Percentiles rank a stretch among this genome's conserved stretches.
Evolutionary conservation across 1,140 invertebrate genomes (phyloP).

Genomic region (Procambarus clarkii): DNA sequence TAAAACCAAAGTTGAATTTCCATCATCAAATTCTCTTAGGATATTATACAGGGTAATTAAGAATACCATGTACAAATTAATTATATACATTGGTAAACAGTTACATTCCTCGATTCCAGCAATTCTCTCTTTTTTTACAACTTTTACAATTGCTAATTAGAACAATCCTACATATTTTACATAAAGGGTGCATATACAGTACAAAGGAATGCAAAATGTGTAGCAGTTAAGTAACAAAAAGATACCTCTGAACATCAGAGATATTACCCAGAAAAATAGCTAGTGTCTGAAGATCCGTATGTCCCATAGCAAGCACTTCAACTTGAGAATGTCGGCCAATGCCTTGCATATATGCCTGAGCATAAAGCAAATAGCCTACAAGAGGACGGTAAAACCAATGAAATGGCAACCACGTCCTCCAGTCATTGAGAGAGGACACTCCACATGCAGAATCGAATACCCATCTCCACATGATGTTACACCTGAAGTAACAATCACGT

Average conservation of each 20-base stretch:
- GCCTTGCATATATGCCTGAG: constrained; percentile 45
- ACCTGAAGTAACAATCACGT: constrained; percentile 1
- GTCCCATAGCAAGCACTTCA: constrained; percentile 49
- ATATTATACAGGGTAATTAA: no score
- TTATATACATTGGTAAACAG: no score
- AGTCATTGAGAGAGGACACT: constrained; percentile 40
- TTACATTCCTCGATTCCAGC: no score
- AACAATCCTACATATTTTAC: neutral
- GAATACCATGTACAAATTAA: no score
- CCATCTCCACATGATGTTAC: constrained; percentile 51
- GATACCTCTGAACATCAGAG: no score
- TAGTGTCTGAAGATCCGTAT: constrained; percentile 48
- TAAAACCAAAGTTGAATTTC: no score
- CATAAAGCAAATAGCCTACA: constrained; percentile 1
- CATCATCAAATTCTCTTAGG: no score
- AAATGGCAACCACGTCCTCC: constrained; percentile 40
- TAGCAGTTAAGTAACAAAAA: neutral
- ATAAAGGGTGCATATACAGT: neutral
- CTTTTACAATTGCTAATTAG: no score
- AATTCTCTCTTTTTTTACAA: no score
- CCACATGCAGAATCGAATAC: neutral
- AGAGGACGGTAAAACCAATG: constrained; percentile 49
- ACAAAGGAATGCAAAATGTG: neutral
- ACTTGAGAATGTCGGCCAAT: constrained; percentile 44
- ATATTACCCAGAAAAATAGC: constrained; percentile 31